A percentile compares a stretch with the other conserved stretches of the same genome.
phyloP scores from a whole-genome alignment of 2,113 vertebrate genomes.

The Sander vitreus region DNA sequence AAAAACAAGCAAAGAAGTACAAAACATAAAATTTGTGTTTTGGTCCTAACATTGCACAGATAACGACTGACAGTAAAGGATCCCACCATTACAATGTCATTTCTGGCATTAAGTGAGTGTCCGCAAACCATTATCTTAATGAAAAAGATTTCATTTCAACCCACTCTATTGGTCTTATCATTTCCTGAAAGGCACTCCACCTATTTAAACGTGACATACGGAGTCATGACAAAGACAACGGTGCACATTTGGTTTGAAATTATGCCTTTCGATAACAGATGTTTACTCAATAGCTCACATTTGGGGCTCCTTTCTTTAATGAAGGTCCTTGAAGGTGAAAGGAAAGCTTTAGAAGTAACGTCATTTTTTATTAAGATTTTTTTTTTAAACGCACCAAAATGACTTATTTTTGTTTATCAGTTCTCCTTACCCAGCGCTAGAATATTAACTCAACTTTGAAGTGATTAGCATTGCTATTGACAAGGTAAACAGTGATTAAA shows the following conservation, averaged over 20 bases:
- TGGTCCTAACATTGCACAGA: slow-evolving; percentile 36
- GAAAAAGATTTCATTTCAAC: slow-evolving; percentile 56
- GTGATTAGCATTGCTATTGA: slow-evolving; percentile 69
- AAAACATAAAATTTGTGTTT: slow-evolving; percentile 34
- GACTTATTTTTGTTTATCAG: slow-evolving; percentile 38
- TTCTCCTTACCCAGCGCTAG: slow-evolving; percentile 7
- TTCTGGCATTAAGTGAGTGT: slow-evolving; percentile 35
- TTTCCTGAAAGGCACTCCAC: slow-evolving; percentile 46
- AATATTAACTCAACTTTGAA: slow-evolving; percentile 43
- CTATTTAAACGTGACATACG: slow-evolving; percentile 55
- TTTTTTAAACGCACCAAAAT: not conserved
- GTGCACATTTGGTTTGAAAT: slow-evolving; percentile 59
- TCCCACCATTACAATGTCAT: slow-evolving; percentile 49
- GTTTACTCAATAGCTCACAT: slow-evolving; percentile 59
- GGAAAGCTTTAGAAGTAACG: slow-evolving; percentile 37
- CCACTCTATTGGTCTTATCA: slow-evolving; percentile 60
- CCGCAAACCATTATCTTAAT: slow-evolving; percentile 58
- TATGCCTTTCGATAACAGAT: slow-evolving; percentile 63
- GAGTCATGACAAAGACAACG: slow-evolving; percentile 38
- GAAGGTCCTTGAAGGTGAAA: slow-evolving; percentile 73
- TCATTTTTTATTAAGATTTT: slow-evolving; percentile 41
- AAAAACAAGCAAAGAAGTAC: not conserved
- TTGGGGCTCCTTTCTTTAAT: slow-evolving; percentile 54
- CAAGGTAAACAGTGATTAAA: slow-evolving; percentile 71
- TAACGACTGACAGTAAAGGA: slow-evolving; percentile 44